Conservation (phyloP, 2,113 vertebrate genomes). For the Ailuropoda melanoleuca region DNA sequence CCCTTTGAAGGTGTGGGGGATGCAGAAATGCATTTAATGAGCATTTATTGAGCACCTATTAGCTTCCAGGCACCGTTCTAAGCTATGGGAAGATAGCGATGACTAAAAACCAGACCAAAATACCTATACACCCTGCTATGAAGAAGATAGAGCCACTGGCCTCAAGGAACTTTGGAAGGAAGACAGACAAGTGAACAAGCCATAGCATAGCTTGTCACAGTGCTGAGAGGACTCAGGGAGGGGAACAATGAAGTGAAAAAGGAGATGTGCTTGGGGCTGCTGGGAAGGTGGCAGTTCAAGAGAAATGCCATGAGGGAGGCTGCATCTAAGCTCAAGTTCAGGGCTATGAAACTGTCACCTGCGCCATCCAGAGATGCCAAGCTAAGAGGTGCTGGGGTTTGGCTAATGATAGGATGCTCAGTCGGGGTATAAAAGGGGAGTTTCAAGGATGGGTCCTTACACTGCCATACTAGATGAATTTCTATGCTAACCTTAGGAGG, state of each 20-base stretch:
- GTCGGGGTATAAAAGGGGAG: not conserved
- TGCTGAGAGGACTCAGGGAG: not conserved
- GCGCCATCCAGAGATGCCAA: not conserved
- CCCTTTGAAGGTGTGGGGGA: rapidly evolving
- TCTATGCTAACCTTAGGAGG: not conserved
- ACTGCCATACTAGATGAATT: not conserved
- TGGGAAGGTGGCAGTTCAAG: rapidly evolving
- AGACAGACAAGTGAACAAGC: no score
- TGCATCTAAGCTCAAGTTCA: not conserved
- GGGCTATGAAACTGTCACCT: rapidly evolving
- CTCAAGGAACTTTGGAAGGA: not conserved
- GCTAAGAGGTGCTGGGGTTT: not conserved
- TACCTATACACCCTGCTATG: no score
- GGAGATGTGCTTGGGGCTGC: not conserved
- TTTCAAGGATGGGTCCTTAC: not conserved
- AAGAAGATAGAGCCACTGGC: not conserved
- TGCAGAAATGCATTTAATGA: not conserved
- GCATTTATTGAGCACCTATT: not conserved
- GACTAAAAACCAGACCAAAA: not conserved
- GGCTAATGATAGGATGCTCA: rapidly evolving
- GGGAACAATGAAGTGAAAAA: rapidly evolving
- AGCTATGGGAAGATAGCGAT: not conserved
- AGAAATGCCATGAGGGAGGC: rapidly evolving
- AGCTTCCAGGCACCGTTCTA: not conserved
- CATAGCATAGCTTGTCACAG: not conserved